Percentiles rank a stretch among this genome's conserved stretches.
Evolutionary conservation across 2,888 invertebrate genomes (phyloP).

Genomic region (Metellina segmentata): DNA sequence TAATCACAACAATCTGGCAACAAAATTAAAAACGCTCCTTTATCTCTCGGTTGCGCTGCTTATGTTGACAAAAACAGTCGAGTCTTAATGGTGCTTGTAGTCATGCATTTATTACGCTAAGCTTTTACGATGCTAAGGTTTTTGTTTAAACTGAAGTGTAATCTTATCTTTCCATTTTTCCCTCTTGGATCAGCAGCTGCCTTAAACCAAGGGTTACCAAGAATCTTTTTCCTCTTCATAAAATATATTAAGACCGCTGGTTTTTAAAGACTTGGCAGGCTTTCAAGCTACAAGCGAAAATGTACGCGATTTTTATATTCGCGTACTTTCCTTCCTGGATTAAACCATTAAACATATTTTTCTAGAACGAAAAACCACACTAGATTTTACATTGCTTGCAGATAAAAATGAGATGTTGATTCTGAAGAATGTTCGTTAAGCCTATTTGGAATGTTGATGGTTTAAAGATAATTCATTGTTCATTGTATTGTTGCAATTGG

Average conservation of each 20-base stretch:
- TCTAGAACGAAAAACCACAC: too few relatives aligned
- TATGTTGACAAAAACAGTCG: not conserved
- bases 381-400: too few relatives aligned
- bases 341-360: too few relatives aligned
- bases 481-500: not conserved
- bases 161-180: conserved; percentile 73
- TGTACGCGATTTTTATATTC: too few relatives aligned
- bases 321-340: too few relatives aligned
- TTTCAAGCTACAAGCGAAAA: too few relatives aligned
- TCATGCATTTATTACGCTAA: conserved; percentile 24
- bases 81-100: not conserved
- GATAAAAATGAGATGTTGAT: too few relatives aligned
- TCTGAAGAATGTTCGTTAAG: too few relatives aligned
- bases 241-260: not conserved
- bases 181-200: conserved; percentile 58
- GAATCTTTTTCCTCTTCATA: conserved; percentile 8
- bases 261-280: not conserved
- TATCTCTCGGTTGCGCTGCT: not conserved
- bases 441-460: not conserved
- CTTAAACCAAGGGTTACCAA: conserved; percentile 64
- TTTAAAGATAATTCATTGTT: not conserved
- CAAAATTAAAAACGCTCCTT: conserved; percentile 3
- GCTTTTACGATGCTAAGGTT: conserved; percentile 44
- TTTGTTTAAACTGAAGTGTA: conserved; percentile 67
- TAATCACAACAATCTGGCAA: not conserved